Conservation (phyloP, 2,888 invertebrate species). For the Thysanoteuthis rhombus region DNA sequence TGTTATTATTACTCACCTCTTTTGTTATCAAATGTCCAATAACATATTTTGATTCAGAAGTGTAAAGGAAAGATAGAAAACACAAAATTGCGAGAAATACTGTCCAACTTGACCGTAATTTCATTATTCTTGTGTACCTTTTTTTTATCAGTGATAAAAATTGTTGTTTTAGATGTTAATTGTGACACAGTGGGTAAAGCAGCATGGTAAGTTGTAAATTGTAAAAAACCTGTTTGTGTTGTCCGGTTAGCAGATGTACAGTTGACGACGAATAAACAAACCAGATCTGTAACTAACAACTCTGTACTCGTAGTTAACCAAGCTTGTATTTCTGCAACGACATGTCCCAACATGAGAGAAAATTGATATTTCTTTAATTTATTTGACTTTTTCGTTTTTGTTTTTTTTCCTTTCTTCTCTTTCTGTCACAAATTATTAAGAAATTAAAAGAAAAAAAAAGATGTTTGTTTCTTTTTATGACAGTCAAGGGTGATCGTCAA, state of each 20-base stretch:
- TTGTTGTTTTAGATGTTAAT: neutral
- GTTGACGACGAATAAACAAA: neutral
- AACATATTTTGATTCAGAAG: neutral
- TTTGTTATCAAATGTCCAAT: neutral
- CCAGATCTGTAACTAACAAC: neutral
- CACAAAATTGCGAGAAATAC: neutral
- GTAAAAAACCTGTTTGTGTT: neutral
- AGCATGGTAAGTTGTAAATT: neutral
- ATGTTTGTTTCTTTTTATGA: neutral
- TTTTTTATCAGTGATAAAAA: neutral
- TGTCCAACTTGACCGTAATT: neutral
- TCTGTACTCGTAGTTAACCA: neutral
- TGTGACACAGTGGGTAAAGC: neutral
- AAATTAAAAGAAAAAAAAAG: neutral
- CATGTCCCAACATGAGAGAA: neutral
- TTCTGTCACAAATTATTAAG: neutral
- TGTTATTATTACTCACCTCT: slow-evolving; percentile 12
- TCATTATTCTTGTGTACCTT: neutral
- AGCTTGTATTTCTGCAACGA: neutral
- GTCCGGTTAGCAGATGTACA: neutral
- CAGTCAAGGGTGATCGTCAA: neutral
- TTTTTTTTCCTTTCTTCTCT: neutral
- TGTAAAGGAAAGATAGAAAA: neutral
- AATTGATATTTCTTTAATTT: neutral
- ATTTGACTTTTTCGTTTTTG: neutral